Percentiles rank a stretch among this genome's conserved stretches.
Conservation (phyloP, 2,797 vertebrate species). For the Microchirus variegatus region DNA sequence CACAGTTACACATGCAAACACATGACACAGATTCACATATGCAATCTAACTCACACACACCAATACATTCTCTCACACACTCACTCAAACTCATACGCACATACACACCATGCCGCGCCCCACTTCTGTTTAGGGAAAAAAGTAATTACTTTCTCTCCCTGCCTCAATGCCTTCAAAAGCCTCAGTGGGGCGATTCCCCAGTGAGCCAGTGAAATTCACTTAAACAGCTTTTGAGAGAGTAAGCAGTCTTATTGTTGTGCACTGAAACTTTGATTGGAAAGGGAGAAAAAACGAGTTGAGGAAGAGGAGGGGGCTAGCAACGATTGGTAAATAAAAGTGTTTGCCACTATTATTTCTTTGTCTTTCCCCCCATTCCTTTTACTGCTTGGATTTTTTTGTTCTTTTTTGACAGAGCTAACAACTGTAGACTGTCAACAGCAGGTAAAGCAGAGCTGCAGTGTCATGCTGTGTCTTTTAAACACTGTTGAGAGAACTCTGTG, state of each 20-base stretch:
- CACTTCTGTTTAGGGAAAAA: conserved; percentile 83
- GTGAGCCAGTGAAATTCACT: conserved; percentile 83
- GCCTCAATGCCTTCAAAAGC: conserved; percentile 83
- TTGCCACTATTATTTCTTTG: conserved; percentile 63
- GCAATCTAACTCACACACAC: conserved; percentile 23
- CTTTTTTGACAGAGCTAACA: conserved; percentile 48
- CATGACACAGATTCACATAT: conserved; percentile 28
- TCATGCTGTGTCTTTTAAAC: conserved; percentile 37
- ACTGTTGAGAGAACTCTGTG: neutral
- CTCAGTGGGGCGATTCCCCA: conserved; percentile 79
- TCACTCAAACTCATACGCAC: conserved; percentile 45
- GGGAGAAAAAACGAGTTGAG: conserved; percentile 57
- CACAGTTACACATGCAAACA: conserved; percentile 40
- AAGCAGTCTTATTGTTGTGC: conserved; percentile 83
- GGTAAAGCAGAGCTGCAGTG: conserved; percentile 37
- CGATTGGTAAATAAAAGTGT: conserved; percentile 75
- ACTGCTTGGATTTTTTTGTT: conserved; percentile 42
- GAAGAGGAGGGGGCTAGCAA: conserved; percentile 42
- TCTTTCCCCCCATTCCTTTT: conserved; percentile 26
- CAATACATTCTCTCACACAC: conserved; percentile 42
- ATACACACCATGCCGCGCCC: conserved; percentile 65
- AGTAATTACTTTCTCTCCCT: conserved; percentile 83
- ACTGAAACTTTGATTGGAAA: conserved; percentile 81
- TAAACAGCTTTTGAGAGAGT: conserved; percentile 84
- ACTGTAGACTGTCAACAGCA: conserved; percentile 42